Conservation (phyloP, 2,113 vertebrate genomes). For the Misgurnus anguillicaudatus region DNA sequence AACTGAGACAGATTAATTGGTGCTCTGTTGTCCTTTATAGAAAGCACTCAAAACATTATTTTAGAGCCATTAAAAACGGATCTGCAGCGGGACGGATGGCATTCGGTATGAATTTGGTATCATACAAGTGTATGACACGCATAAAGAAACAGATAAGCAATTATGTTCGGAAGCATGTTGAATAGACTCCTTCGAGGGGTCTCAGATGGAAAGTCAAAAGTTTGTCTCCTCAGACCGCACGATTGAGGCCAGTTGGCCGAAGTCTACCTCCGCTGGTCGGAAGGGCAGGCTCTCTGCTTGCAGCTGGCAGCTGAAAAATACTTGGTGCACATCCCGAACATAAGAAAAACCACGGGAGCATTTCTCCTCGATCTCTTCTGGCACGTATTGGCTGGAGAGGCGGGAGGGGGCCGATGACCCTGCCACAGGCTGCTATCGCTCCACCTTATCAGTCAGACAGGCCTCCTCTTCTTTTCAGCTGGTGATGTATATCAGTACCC, state of each 20-base stretch:
- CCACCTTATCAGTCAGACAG: conserved; percentile 47
- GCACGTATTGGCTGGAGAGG: conserved; percentile 8
- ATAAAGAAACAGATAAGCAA: background rate
- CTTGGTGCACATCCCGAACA: background rate
- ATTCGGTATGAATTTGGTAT: conserved; percentile 15
- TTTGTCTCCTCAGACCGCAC: background rate
- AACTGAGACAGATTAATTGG: conserved; percentile 50
- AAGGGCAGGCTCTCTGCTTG: conserved; percentile 28
- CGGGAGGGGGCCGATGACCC: conserved; percentile 40
- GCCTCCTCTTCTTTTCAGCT: conserved; percentile 30
- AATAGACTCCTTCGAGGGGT: background rate
- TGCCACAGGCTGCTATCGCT: conserved; percentile 41
- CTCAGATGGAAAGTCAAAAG: conserved; percentile 13
- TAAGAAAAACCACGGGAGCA: conserved; percentile 1
- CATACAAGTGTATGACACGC: background rate
- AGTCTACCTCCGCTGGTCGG: conserved; percentile 28
- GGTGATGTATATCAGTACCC: conserved; percentile 45
- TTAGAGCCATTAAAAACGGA: conserved; percentile 29
- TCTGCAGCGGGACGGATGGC: conserved; percentile 28
- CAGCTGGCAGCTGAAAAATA: conserved; percentile 50
- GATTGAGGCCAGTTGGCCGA: conserved; percentile 41
- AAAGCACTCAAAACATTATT: conserved; percentile 52
- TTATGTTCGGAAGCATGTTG: conserved; percentile 1
- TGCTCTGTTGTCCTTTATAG: conserved; percentile 46
- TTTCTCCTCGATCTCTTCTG: conserved; percentile 27